These are phyloP conservation scores for Silurus lanzhouensis DNA, from an alignment of 2,797 vertebrate species.

Conservation along the genomic window DNA sequence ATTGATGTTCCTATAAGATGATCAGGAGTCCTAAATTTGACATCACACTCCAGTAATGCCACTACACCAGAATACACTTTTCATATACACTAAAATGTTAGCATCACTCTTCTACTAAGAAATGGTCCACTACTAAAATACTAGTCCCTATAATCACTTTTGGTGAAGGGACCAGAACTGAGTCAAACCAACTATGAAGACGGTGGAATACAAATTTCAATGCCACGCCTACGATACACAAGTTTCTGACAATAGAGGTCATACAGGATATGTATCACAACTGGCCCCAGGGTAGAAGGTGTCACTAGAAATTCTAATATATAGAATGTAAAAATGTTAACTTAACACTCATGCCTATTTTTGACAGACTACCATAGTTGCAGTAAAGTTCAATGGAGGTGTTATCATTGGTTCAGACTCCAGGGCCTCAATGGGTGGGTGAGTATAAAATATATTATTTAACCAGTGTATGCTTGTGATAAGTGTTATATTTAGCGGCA, in stretches of 20 bases:
- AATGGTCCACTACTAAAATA: not conserved
- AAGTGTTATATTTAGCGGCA: not conserved
- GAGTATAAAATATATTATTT: constrained; percentile 50
- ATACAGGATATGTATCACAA: not conserved
- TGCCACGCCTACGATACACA: not conserved
- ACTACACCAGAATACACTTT: not conserved
- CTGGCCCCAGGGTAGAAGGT: not conserved
- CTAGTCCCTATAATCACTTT: not conserved
- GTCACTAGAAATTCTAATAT: not conserved
- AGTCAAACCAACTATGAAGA: not conserved
- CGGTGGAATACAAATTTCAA: not conserved
- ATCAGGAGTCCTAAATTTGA: not conserved
- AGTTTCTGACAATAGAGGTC: not conserved
- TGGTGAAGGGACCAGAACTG: not conserved
- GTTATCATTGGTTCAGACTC: constrained; percentile 87
- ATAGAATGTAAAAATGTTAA: not conserved
- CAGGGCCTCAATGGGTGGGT: constrained; percentile 85
- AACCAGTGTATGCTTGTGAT: not conserved
- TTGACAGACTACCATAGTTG: constrained; percentile 86
- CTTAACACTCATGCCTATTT: not conserved
- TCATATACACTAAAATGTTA: not conserved
- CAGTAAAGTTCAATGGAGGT: constrained; percentile 83
- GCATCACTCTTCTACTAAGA: not conserved
- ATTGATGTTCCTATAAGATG: not conserved
- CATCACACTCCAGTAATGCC: not conserved